Percentiles rank a stretch among this genome's conserved stretches.
Conservation (phyloP, 2,888 invertebrate species). For the Brenthis hecate region DNA sequence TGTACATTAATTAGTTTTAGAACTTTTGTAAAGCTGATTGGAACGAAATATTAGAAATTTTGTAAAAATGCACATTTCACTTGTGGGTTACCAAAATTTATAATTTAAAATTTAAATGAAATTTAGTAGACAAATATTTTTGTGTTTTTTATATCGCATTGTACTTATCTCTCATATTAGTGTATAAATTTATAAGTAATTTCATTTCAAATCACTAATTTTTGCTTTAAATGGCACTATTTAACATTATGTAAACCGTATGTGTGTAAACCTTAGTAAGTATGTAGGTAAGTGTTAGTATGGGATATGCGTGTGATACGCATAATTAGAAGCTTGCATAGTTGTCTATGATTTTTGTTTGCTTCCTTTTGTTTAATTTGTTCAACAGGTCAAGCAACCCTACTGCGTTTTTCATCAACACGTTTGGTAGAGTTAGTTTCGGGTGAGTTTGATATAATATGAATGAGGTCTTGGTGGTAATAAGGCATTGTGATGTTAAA, state of each 20-base stretch:
- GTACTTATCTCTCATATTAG: constrained; percentile 2
- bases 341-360: constrained; percentile 65
- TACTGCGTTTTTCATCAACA: constrained; percentile 87
- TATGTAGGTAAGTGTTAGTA: constrained; percentile 39
- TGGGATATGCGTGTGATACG: constrained; percentile 64
- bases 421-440: constrained; percentile 86
- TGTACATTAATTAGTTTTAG: constrained; percentile 32
- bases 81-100: not conserved
- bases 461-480: constrained; percentile 79
- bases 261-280: constrained; percentile 22
- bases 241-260: constrained; percentile 6
- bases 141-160: constrained; percentile 20
- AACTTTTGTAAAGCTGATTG: constrained; percentile 43
- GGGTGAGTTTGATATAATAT: constrained; percentile 86
- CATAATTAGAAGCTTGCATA: constrained; percentile 67
- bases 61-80: constrained; percentile 24
- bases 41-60: not conserved
- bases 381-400: constrained; percentile 88
- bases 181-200: constrained; percentile 1
- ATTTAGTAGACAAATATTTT: constrained; percentile 8
- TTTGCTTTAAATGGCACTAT: constrained; percentile 18
- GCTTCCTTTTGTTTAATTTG: constrained; percentile 82
- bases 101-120: not conserved
- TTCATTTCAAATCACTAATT: constrained; percentile 7
- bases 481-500: constrained; percentile 78